These are phyloP conservation scores for Pelvicachromis taeniatus DNA, from an alignment of 2,113 vertebrate species.

Conservation along the genomic window DNA sequence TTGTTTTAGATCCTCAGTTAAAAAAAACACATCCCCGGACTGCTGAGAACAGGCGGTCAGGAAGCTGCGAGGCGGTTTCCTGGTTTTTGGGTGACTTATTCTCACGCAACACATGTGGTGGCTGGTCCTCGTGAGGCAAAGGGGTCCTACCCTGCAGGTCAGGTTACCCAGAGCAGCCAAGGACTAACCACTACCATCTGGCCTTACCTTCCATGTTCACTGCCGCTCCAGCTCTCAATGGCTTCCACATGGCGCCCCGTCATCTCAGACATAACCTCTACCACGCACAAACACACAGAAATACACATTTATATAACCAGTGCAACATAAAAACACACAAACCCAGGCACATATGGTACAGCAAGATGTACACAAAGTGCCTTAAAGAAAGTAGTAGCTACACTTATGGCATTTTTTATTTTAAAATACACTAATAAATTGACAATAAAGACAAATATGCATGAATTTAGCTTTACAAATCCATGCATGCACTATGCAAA, in stretches of 20 bases:
- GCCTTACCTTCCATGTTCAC: constrained; percentile 53
- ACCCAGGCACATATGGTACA: neutral
- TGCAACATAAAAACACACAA: neutral
- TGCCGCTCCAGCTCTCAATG: constrained; percentile 50
- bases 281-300: constrained; percentile 18
- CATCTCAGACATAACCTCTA: constrained; percentile 45
- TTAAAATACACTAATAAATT: neutral
- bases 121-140: constrained; percentile 59
- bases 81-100: constrained; percentile 60
- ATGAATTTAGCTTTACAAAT: neutral
- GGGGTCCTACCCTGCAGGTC: constrained; percentile 60
- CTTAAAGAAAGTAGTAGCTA: neutral
- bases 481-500: neutral
- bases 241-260: constrained; percentile 66
- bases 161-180: constrained; percentile 63
- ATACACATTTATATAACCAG: neutral
- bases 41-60: constrained; percentile 42
- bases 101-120: constrained; percentile 71
- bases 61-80: constrained; percentile 54
- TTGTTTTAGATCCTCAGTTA: constrained; percentile 54
- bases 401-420: neutral
- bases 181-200: constrained; percentile 73
- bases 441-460: neutral
- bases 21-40: constrained; percentile 18
- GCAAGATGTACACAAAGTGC: neutral